A percentile compares a stretch with the other conserved stretches of the same genome.
Evolutionary conservation across 2,888 invertebrate species (phyloP).

Genomic region (Napeogenes inachia): DNA sequence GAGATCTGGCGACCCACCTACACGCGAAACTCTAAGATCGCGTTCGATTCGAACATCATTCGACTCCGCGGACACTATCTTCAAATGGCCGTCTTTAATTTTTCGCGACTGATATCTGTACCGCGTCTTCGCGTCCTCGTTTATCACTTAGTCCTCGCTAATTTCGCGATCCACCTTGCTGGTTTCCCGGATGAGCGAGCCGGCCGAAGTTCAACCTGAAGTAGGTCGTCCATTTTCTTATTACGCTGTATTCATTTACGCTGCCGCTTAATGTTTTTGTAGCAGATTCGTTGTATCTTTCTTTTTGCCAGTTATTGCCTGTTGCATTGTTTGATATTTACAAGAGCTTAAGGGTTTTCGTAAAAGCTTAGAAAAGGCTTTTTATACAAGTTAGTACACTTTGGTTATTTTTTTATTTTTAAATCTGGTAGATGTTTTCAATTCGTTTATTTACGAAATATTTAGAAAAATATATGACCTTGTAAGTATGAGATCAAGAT

Average conservation of each 20-base stretch:
- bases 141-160: conserved; percentile 23
- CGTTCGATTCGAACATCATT: conserved; percentile 38
- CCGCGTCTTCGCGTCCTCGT: conserved; percentile 17
- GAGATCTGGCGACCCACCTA: conserved; percentile 63
- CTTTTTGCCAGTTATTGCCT: conserved; percentile 6
- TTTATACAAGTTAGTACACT: background rate
- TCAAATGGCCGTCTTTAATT: conserved; percentile 26
- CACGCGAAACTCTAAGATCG: conserved; percentile 48
- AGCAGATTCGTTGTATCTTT: conserved; percentile 4
- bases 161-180: conserved; percentile 25
- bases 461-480: too few relatives aligned
- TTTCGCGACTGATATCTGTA: conserved; percentile 28
- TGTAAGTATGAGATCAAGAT: too few relatives aligned
- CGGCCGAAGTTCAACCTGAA: conserved; percentile 19
- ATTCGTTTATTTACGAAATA: too few relatives aligned
- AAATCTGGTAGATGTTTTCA: too few relatives aligned
- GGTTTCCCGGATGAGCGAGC: conserved; percentile 18
- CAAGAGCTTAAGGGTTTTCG: background rate
- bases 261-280: conserved; percentile 12
- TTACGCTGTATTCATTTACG: conserved; percentile 15
- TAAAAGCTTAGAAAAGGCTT: background rate
- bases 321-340: conserved; percentile 2
- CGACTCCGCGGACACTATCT: conserved; percentile 28
- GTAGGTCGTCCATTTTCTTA: conserved; percentile 20
- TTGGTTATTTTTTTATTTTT: background rate